phyloP scores from a whole-genome alignment of 2,888 invertebrate genomes.

The Mycalesis mineus region DNA sequence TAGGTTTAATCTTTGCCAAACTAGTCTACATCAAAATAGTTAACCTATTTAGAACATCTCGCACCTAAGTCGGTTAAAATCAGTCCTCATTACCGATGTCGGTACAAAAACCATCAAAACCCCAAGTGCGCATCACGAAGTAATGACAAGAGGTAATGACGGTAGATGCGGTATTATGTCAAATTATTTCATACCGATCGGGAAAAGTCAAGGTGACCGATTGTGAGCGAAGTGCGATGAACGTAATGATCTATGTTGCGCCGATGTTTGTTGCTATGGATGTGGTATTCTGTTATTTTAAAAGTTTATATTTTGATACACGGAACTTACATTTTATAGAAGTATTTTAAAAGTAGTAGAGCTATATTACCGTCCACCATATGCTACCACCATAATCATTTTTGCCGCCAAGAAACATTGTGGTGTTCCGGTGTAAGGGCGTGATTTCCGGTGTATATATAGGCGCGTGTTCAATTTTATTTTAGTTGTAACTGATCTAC shows the following conservation, averaged over 20 bases:
- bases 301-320: background rate
- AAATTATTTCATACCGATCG: conserved; percentile 74
- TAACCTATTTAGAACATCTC: too few relatives aligned
- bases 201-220: conserved; percentile 75
- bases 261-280: conserved; percentile 29
- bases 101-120: conserved; percentile 37
- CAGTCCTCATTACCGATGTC: conserved; percentile 18
- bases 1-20: too few relatives aligned
- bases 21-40: too few relatives aligned
- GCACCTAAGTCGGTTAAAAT: conserved; percentile 4
- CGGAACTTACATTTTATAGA: too few relatives aligned
- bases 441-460: too few relatives aligned
- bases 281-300: conserved; percentile 31
- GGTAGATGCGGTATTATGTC: conserved; percentile 65
- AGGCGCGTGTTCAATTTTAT: too few relatives aligned
- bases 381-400: too few relatives aligned
- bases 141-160: conserved; percentile 56
- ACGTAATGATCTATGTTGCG: conserved; percentile 47
- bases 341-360: too few relatives aligned
- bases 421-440: too few relatives aligned
- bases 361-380: too few relatives aligned
- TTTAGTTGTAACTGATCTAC: too few relatives aligned
- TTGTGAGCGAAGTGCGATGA: conserved; percentile 44
- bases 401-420: too few relatives aligned
- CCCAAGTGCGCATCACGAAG: conserved; percentile 39